Percentiles rank a stretch among this genome's conserved stretches.
Evolutionary conservation across 2,888 invertebrate genomes (phyloP).

Genomic region (Lamellibrachia satsuma): DNA sequence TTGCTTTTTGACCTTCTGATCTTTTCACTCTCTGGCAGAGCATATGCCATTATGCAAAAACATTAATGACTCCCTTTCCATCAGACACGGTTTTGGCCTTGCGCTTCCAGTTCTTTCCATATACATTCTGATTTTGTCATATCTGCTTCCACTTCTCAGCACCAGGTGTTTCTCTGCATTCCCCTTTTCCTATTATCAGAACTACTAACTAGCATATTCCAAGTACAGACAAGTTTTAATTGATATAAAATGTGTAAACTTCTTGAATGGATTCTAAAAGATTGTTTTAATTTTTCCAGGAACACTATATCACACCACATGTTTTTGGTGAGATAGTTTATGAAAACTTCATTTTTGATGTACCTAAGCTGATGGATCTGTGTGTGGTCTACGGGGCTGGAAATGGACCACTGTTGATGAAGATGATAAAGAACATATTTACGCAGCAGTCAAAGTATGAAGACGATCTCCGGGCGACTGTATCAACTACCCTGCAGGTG

Average conservation of each 20-base stretch:
- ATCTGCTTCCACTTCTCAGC: too few species aligned
- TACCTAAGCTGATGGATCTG: conserved; percentile 83
- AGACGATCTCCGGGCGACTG: conserved; percentile 68
- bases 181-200: too few species aligned
- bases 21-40: too few species aligned
- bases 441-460: conserved; percentile 75
- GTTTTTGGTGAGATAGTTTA: conserved; percentile 79
- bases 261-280: conserved; percentile 13
- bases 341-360: conserved; percentile 82
- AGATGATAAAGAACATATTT: conserved; percentile 76
- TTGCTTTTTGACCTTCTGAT: too few species aligned
- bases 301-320: conserved; percentile 71
- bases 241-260: neutral
- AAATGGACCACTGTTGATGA: conserved; percentile 73
- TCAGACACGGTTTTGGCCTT: too few species aligned
- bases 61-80: too few species aligned
- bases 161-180: too few species aligned
- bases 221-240: neutral
- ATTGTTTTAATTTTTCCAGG: conserved; percentile 66
- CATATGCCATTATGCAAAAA: too few species aligned
- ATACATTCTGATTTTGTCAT: too few species aligned
- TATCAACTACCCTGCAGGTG: conserved; percentile 61
- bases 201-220: too few species aligned
- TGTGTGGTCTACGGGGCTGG: conserved; percentile 78
- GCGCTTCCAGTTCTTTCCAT: too few species aligned